Conservation (phyloP, 2,113 vertebrate species). For the Scomber colias region DNA sequence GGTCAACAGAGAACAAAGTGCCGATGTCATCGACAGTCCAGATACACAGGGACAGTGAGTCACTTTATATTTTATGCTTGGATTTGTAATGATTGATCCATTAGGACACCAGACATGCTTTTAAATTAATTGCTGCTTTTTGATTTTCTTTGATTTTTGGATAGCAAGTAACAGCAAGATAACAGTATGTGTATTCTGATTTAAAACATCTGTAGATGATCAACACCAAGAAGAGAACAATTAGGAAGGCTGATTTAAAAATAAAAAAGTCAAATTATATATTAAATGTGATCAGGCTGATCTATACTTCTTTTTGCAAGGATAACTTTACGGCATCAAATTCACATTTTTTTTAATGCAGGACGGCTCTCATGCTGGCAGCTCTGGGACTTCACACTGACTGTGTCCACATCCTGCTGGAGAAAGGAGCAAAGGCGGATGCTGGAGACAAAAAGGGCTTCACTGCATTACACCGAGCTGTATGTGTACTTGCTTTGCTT, state of each 20-base stretch:
- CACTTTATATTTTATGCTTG: not conserved
- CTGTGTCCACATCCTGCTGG: constrained; percentile 94
- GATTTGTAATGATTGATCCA: not conserved
- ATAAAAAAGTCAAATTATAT: too few species aligned
- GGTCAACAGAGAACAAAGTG: constrained; percentile 90
- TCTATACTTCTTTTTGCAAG: not conserved
- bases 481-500: constrained; percentile 73
- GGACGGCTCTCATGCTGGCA: constrained; percentile 95
- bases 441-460: constrained; percentile 91
- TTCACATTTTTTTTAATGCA: constrained; percentile 47
- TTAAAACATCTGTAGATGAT: too few species aligned
- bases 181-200: too few species aligned
- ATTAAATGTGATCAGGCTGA: not conserved
- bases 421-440: constrained; percentile 92
- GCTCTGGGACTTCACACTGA: constrained; percentile 92
- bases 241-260: too few species aligned
- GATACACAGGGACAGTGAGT: constrained; percentile 95
- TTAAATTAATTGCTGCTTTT: not conserved
- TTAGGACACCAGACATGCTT: not conserved
- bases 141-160: not conserved
- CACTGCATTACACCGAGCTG: constrained; percentile 94
- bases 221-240: too few species aligned
- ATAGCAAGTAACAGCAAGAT: too few species aligned
- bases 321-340: not conserved
- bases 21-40: constrained; percentile 90